Base-by-base conservation (phyloP, 2,113 vertebrate species). In the Pterocles burchelli region DNA sequence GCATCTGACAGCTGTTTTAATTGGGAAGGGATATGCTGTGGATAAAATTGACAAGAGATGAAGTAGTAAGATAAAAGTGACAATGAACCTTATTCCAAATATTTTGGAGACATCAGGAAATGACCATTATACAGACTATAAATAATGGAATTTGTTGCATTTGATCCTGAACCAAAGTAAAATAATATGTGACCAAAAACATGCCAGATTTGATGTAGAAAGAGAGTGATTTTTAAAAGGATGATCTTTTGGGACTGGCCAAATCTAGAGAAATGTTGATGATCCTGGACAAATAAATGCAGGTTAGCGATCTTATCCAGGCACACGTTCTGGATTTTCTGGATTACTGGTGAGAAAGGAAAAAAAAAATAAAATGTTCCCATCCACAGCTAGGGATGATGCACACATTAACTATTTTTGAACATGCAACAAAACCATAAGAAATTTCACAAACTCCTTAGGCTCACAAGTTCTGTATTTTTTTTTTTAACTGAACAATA, bases 1-100 rank as follows among this genome's bases (percentile, higher is more conserved):
- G 94, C 83, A 96, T 95, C 85, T 97, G 92, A 95, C 85, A 97
- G 95, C 91, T 96, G 71, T 95, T 96, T 95, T 90, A 96, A 93
- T 95, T 94, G 93, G 93, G 80, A 93, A 74, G 89, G 93, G 89
- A 93, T 91, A 97, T 97, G 90, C 96, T 96, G 96, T 94, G 88
- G 75, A 97, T 88, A 96, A 93, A 96, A 97, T 91, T 57, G 89
- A 96, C 84, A 33, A 17, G 78, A 90, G 85, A 95, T 95, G 92
- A 94, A 33, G 28, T 8, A 84, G 62, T 36, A 96, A 86, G 92
- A 58, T 55, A 90, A 33, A 87, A 87, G 34, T 88, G 95, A 83
- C 90, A 93, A 95, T 91, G 90, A 80, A n/a, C 85, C 59, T 92
- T 57, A 89, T 57, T 94, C 73, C 86, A 89, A 94, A 76, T 61